Evolutionary conservation across 2,888 invertebrate species (phyloP).

Genomic region (Alitta virens): DNA sequence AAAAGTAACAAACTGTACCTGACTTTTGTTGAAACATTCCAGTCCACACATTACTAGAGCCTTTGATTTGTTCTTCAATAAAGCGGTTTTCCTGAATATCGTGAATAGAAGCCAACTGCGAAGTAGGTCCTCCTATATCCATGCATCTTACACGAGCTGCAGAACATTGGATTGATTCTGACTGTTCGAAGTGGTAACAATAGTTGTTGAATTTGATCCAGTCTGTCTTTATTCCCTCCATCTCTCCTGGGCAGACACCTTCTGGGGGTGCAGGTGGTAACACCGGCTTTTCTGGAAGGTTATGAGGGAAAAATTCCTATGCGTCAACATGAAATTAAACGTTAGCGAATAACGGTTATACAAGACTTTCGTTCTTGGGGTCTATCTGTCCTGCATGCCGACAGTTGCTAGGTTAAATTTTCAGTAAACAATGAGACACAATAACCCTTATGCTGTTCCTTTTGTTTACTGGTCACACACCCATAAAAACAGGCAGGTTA

Average conservation of each 20-base stretch:
- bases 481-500: too few relatives aligned
- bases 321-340: too few relatives aligned
- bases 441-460: too few relatives aligned
- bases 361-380: too few relatives aligned
- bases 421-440: too few relatives aligned
- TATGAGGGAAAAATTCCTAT: too few relatives aligned
- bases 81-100: constrained; percentile 1
- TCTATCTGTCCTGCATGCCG: too few relatives aligned
- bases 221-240: not conserved
- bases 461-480: too few relatives aligned
- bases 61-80: not conserved
- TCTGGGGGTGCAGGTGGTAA: not conserved
- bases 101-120: not conserved
- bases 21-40: constrained; percentile 5
- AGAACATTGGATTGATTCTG: not conserved
- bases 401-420: too few relatives aligned
- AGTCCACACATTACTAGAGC: constrained; percentile 8
- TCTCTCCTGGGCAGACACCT: not conserved
- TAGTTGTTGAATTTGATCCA: not conserved
- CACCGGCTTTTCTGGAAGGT: not conserved
- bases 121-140: not conserved
- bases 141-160: not conserved
- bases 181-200: not conserved
- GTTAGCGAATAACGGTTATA: too few relatives aligned
- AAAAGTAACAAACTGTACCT: not conserved